Percentiles rank a stretch among this genome's conserved stretches.
These are phyloP conservation scores for Agonum fuliginosum DNA, from an alignment of 2,888 invertebrate genomes.

Conservation along the genomic window DNA sequence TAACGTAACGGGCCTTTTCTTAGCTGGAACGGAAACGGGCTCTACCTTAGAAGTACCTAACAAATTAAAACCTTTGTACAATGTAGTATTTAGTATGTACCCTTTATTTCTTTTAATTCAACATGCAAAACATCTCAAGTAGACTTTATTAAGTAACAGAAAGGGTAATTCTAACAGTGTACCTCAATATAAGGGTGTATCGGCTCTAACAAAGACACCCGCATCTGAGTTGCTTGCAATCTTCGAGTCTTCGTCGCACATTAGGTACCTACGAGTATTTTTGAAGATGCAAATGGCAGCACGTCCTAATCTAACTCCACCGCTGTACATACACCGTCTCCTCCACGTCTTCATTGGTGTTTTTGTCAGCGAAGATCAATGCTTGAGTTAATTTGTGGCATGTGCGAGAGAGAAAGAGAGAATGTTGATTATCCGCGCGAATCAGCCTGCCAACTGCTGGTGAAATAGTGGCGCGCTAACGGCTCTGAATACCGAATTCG, in stretches of 20 bases:
- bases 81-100: no score
- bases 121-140: no score
- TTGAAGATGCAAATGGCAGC: conserved; percentile 51
- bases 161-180: conserved; percentile 26
- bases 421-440: conserved; percentile 48
- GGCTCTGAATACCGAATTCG: conserved; percentile 20
- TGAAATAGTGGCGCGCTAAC: conserved; percentile 37
- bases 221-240: no score
- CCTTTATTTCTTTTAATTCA: no score
- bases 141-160: background rate
- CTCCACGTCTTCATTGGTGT: conserved; percentile 43
- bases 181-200: conserved; percentile 35
- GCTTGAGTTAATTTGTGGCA: conserved; percentile 53
- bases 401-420: background rate
- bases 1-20: no score
- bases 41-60: no score
- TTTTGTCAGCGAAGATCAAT: conserved; percentile 57
- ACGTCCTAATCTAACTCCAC: background rate
- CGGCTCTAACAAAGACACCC: conserved; percentile 33
- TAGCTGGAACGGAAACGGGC: no score
- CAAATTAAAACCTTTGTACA: no score
- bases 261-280: conserved; percentile 56
- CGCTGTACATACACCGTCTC: background rate
- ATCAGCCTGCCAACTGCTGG: conserved; percentile 14
- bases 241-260: background rate